Conservation (phyloP, 2,888 invertebrate genomes). For the Perdita meconis region DNA sequence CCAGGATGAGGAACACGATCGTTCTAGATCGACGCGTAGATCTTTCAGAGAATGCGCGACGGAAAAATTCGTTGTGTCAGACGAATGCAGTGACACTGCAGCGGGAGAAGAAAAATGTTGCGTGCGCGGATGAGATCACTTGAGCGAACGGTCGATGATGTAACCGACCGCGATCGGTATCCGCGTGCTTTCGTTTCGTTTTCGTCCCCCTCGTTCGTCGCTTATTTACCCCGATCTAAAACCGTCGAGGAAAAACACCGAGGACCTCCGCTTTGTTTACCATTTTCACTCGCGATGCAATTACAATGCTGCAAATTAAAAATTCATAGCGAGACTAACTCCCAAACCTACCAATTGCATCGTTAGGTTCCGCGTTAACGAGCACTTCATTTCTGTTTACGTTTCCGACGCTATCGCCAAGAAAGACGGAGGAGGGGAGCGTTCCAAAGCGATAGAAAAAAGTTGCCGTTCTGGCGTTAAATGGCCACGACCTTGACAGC, state of each 20-base stretch:
- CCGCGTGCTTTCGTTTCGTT: slow-evolving; percentile 16
- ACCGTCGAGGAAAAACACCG: too few relatives aligned
- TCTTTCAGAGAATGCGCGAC: too few relatives aligned
- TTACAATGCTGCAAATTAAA: too few relatives aligned
- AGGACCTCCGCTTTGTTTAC: too few relatives aligned
- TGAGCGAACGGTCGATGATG: slow-evolving; percentile 62
- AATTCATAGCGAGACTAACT: neutral
- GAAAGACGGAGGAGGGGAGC: neutral
- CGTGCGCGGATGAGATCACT: slow-evolving; percentile 60
- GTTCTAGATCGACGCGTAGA: too few relatives aligned
- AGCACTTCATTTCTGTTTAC: neutral
- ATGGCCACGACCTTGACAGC: slow-evolving; percentile 14
- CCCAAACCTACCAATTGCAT: neutral
- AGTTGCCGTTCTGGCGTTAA: neutral
- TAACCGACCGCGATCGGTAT: slow-evolving; percentile 40
- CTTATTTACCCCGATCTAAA: neutral
- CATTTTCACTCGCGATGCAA: too few relatives aligned
- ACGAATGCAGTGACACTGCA: neutral
- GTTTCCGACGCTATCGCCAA: neutral
- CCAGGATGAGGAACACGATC: too few relatives aligned
- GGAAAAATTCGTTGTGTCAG: too few relatives aligned
- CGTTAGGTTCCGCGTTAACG: neutral
- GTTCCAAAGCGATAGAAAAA: too few relatives aligned
- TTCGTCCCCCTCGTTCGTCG: neutral
- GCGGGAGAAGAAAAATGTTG: slow-evolving; percentile 25